Conservation (phyloP, 2,888 invertebrate genomes). For the Lysandra bellargus region DNA sequence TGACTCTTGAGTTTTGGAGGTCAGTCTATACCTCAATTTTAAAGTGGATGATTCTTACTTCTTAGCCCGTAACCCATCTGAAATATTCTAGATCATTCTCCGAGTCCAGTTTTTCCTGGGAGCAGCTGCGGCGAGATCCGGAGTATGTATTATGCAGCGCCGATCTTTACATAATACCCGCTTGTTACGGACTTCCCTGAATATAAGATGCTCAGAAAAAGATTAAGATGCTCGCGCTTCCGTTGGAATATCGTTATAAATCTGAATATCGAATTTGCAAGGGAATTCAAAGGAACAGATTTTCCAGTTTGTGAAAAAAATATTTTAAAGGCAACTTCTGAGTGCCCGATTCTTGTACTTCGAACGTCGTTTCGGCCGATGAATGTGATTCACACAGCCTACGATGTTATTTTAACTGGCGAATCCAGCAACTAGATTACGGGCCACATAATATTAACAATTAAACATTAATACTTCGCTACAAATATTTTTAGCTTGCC, state of each 20-base stretch:
- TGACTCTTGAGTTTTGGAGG: too few species aligned
- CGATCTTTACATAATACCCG: slow-evolving; percentile 14
- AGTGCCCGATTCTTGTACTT: background rate
- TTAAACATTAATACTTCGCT: too few species aligned
- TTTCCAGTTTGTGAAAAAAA: background rate
- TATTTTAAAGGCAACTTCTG: background rate
- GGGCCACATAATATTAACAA: too few species aligned
- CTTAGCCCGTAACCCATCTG: background rate
- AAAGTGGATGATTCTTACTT: too few species aligned
- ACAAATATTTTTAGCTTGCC: too few species aligned
- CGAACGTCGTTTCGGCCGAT: background rate
- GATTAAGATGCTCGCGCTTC: background rate
- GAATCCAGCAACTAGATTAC: too few species aligned
- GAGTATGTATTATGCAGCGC: slow-evolving; percentile 4
- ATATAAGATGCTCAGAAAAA: slow-evolving; percentile 16
- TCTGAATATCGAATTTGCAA: slow-evolving; percentile 1
- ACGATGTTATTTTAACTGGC: too few species aligned
- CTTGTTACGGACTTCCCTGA: slow-evolving; percentile 3
- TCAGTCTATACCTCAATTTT: too few species aligned
- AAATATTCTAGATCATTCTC: background rate
- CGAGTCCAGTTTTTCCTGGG: slow-evolving; percentile 1
- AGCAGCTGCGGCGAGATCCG: background rate
- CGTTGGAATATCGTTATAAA: background rate
- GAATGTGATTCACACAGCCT: background rate
- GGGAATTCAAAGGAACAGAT: background rate